Conservation (phyloP, 2,888 invertebrate species). For the Abrostola triplasia region DNA sequence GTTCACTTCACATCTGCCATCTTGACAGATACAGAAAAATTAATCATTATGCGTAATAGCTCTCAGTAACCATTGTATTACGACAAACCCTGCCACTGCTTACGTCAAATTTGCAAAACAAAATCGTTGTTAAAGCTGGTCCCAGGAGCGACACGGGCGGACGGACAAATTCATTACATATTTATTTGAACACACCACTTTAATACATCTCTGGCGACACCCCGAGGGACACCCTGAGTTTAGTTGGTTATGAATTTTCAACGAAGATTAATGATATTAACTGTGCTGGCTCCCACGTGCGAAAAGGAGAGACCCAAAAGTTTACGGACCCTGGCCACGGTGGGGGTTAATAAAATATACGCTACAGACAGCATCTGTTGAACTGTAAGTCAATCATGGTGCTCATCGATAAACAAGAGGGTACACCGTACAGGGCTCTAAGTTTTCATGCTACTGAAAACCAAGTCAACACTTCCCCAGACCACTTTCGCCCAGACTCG, state of each 20-base stretch:
- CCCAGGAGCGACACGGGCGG: constrained; percentile 27
- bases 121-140: constrained; percentile 60
- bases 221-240: constrained; percentile 56
- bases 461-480: too few species aligned
- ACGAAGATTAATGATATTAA: constrained; percentile 67
- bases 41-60: too few species aligned
- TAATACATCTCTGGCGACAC: constrained; percentile 48
- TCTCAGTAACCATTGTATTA: too few species aligned
- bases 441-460: too few species aligned
- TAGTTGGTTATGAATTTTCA: constrained; percentile 68
- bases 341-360: constrained; percentile 41
- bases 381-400: constrained; percentile 25
- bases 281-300: constrained; percentile 46
- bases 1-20: too few species aligned
- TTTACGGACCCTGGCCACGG: constrained; percentile 17
- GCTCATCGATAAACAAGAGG: not conserved
- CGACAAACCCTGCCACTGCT: too few species aligned
- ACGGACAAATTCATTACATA: constrained; percentile 52
- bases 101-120: constrained; percentile 30
- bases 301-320: constrained; percentile 46
- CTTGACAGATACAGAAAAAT: too few species aligned
- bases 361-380: constrained; percentile 25
- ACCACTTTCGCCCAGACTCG: too few species aligned
- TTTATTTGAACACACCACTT: constrained; percentile 51
- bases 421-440: not conserved